Evolutionary conservation across 2,888 invertebrate species (phyloP).

Genomic region (Eupeodes luniger): DNA sequence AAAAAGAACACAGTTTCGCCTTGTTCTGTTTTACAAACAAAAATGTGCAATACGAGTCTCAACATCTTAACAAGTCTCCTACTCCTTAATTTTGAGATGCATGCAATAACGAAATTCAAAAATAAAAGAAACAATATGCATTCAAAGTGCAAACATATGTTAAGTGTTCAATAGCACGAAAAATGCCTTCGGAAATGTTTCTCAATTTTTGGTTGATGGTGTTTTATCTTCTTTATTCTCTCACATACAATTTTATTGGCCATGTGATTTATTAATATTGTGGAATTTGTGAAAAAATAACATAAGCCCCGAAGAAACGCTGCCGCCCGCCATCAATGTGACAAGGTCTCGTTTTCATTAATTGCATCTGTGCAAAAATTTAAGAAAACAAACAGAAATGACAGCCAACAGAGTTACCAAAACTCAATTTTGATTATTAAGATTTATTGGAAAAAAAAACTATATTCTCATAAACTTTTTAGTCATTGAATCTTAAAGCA

Average conservation of each 20-base stretch:
- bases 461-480: too few relatives aligned
- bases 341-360: constrained; percentile 64
- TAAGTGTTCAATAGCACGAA: constrained; percentile 67
- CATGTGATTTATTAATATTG: constrained; percentile 60
- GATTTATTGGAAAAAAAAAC: too few relatives aligned
- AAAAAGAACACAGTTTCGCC: constrained; percentile 24
- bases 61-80: constrained; percentile 55
- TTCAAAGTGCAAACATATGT: constrained; percentile 73
- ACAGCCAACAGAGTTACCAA: not conserved
- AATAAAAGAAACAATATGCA: constrained; percentile 47
- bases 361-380: constrained; percentile 51
- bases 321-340: not conserved
- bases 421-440: too few relatives aligned
- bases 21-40: constrained; percentile 4
- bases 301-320: constrained; percentile 3
- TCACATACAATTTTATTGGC: constrained; percentile 37
- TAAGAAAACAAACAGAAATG: not conserved
- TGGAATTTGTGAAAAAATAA: constrained; percentile 27
- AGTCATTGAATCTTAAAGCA: too few relatives aligned
- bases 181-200: constrained; percentile 52
- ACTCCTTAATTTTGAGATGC: constrained; percentile 22
- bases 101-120: constrained; percentile 18
- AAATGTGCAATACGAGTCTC: constrained; percentile 20
- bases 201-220: constrained; percentile 19
- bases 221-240: constrained; percentile 44